Conservation (phyloP, 2,113 vertebrate species). For the Forbesichthys papilliferus region DNA sequence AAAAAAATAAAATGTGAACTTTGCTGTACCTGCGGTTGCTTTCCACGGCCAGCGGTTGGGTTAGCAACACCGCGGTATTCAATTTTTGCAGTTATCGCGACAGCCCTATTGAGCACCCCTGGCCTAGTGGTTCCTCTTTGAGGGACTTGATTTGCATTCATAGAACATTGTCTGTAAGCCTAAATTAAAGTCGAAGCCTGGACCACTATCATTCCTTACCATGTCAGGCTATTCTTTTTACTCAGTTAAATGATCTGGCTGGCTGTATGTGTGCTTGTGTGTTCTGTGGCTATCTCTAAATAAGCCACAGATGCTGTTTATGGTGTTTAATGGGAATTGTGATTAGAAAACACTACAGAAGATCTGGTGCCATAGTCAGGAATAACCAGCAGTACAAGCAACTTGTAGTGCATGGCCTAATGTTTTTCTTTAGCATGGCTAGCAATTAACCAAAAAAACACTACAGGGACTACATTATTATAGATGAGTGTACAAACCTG, state of each 20-base stretch:
- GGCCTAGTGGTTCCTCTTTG: not conserved
- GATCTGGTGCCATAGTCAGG: not conserved
- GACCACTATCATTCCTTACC: not conserved
- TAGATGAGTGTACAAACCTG: too few species aligned
- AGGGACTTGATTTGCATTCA: slow-evolving; percentile 5
- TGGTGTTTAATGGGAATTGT: slow-evolving; percentile 16
- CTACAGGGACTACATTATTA: too few species aligned
- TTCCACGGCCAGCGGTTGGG: too few species aligned
- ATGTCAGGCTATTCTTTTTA: not conserved
- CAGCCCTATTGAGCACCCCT: too few species aligned
- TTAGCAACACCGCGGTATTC: too few species aligned
- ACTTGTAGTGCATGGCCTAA: not conserved
- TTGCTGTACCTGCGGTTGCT: too few species aligned
- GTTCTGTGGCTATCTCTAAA: slow-evolving; percentile 16
- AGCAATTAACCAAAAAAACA: not conserved
- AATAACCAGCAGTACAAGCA: not conserved
- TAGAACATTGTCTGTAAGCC: slow-evolving; percentile 3
- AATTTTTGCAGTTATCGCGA: too few species aligned
- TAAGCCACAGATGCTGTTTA: slow-evolving; percentile 14
- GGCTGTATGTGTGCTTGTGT: not conserved
- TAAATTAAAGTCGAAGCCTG: slow-evolving; percentile 21
- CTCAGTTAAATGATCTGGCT: slow-evolving; percentile 2
- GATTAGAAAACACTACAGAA: slow-evolving; percentile 18
- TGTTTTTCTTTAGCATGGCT: not conserved
- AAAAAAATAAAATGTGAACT: too few species aligned